Percentiles rank a stretch among this genome's conserved stretches.
These are phyloP conservation scores for Pogonocherus hispidulus DNA, from an alignment of 2,888 invertebrate species.

Conservation along the genomic window DNA sequence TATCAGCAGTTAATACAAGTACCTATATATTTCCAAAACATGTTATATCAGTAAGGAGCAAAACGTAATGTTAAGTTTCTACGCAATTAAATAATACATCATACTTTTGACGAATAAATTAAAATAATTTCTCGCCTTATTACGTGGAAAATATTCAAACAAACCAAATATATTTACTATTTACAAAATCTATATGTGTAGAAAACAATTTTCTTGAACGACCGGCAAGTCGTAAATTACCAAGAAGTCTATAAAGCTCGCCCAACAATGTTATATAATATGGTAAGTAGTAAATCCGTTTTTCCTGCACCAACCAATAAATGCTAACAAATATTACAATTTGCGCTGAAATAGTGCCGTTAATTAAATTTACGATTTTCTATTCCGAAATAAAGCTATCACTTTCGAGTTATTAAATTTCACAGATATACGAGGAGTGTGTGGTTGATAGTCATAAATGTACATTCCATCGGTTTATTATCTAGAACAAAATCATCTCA, in stretches of 20 bases:
- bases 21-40: no score
- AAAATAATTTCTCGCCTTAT: not conserved
- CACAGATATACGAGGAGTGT: slow-evolving; percentile 75
- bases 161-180: slow-evolving; percentile 8
- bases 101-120: no score
- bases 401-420: slow-evolving; percentile 77
- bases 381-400: slow-evolving; percentile 67
- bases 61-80: no score
- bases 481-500: slow-evolving; percentile 45
- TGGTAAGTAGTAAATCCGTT: slow-evolving; percentile 34
- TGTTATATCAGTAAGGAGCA: no score
- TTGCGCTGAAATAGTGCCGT: slow-evolving; percentile 44
- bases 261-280: slow-evolving; percentile 33
- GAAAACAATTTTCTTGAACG: slow-evolving; percentile 21
- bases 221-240: slow-evolving; percentile 25
- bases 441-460: slow-evolving; percentile 31
- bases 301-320: slow-evolving; percentile 32
- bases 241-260: slow-evolving; percentile 33
- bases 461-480: slow-evolving; percentile 48
- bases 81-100: no score
- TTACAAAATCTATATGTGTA: slow-evolving; percentile 8
- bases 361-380: slow-evolving; percentile 59
- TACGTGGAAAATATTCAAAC: not conserved
- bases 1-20: no score
- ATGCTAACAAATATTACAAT: slow-evolving; percentile 34